phyloP scores from a whole-genome alignment of 2,797 vertebrate species.

The Helicolenus hilgendorfi region DNA sequence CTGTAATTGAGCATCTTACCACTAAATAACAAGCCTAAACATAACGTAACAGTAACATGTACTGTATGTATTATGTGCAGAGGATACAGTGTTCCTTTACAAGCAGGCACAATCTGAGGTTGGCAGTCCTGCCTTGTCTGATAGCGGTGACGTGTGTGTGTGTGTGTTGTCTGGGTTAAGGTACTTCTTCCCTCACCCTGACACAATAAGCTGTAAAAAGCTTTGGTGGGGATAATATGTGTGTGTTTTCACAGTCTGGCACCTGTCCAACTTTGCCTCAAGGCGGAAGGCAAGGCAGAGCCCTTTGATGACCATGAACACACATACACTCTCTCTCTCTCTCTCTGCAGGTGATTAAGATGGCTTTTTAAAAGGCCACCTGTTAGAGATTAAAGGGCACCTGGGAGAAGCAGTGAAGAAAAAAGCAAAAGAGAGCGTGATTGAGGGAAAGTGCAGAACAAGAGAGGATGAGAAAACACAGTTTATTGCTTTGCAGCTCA shows the following conservation, averaged over 20 bases:
- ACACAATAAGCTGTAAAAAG: slow-evolving; percentile 80
- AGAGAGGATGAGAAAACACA: slow-evolving; percentile 32
- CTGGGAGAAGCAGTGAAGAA: slow-evolving; percentile 77
- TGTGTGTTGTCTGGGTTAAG: slow-evolving; percentile 27
- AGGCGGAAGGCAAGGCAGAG: slow-evolving; percentile 70
- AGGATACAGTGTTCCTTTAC: slow-evolving; percentile 1
- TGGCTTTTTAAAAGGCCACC: slow-evolving; percentile 90
- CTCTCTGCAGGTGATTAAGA: slow-evolving; percentile 88
- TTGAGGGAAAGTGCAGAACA: slow-evolving; percentile 46
- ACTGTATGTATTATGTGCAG: neutral
- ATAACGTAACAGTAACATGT: neutral
- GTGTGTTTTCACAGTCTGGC: slow-evolving; percentile 76
- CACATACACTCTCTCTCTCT: slow-evolving; percentile 34
- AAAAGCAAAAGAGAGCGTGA: slow-evolving; percentile 45
- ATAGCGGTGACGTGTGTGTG: neutral
- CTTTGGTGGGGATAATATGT: slow-evolving; percentile 38
- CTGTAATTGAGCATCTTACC: neutral
- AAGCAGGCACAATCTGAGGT: neutral
- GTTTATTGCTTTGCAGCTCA: slow-evolving; percentile 42
- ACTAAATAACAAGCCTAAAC: neutral
- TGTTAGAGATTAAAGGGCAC: slow-evolving; percentile 92
- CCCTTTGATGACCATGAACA: slow-evolving; percentile 78
- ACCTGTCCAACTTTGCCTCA: slow-evolving; percentile 76
- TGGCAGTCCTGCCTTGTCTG: neutral
- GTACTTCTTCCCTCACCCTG: slow-evolving; percentile 56